A percentile compares a stretch with the other conserved stretches of the same genome.
Conservation (phyloP, 2,797 vertebrate genomes). For the Cetoscarus ocellatus region DNA sequence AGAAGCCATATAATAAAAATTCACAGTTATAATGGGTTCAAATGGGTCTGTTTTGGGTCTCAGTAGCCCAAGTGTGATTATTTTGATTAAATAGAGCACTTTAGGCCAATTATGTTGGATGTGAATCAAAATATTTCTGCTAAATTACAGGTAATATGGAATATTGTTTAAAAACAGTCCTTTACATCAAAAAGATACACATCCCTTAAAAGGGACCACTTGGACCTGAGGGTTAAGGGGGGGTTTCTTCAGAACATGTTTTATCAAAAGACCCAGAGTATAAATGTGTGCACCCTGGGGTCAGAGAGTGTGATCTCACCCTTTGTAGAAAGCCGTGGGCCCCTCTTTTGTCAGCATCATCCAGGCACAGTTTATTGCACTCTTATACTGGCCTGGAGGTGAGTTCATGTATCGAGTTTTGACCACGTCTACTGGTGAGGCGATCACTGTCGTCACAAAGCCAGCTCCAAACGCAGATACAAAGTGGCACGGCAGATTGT, state of each 20-base stretch:
- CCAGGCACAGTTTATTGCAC: constrained; percentile 87
- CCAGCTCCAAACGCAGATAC: constrained; percentile 89
- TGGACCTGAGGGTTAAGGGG: not conserved
- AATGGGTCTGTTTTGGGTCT: no score
- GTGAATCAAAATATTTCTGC: no score
- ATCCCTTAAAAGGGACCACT: not conserved
- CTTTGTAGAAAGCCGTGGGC: constrained; percentile 91
- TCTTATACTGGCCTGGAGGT: constrained; percentile 87
- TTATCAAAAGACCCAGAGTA: not conserved
- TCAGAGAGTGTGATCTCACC: constrained; percentile 75
- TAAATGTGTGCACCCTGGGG: not conserved
- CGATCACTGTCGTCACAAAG: constrained; percentile 90
- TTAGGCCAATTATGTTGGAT: no score
- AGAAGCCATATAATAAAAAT: no score
- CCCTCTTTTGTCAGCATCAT: constrained; percentile 91
- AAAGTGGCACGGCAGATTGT: constrained; percentile 90
- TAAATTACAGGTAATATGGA: no score
- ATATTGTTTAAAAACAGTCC: no score
- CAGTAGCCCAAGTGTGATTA: no score
- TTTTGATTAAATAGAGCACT: no score
- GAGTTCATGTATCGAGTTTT: constrained; percentile 95
- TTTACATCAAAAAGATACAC: no score
- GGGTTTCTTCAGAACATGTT: not conserved
- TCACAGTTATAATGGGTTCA: no score
- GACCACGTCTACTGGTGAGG: constrained; percentile 92